Evolutionary conservation across 1,140 invertebrate species (phyloP), one percentile per base, ranked within the genome.

Genomic region (Babylonia areolata): DNA sequence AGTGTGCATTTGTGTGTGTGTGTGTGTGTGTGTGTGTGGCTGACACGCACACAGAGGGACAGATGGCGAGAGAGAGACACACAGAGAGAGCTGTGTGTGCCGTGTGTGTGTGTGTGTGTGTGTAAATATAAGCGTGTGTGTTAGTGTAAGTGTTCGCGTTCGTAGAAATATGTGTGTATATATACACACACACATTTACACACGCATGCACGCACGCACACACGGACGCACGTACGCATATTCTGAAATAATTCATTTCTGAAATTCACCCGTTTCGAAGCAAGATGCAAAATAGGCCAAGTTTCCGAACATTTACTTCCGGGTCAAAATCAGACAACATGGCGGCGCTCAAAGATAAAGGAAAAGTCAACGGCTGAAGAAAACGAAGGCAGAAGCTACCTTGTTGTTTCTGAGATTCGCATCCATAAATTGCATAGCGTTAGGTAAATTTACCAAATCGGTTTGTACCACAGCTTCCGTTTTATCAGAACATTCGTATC

Each of bases 321-420:
- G 75, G 75, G 75, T 39, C 75, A 77, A 39, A 23, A 3, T 11
- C 75, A 39, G 37, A 40, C 75, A 77, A 77, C 75, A 77, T 77
- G 75, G 75, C 75, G 75, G 37, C 75, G 37, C 37, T 23, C 17
- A 5, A 77, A 77, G 39, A 3, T 37, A 20, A 28, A 5, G 17
- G 37, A 37, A 40, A 77, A 40, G 75, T 77, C 75, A 77, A 77
- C 75, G 75, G 75, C 40, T 77, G 37, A 77, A 40, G 35, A 73
- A 77, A 77, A 64, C 58, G 28, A 77, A 77, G 40, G 75, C 75
- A 23, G 28, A 28, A 37, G 75, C 17, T 42, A 37, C 75, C 17
- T 40, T 77, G 37, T 37, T 37, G 23, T 37, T 40, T 11, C 73
- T 23, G 37, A 28, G 3, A 23, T 28, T 11, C 17, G 23, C 35